Evolutionary conservation across 1,140 invertebrate species (phyloP).

Genomic region (Paramacrobiotus metropolitanus): DNA sequence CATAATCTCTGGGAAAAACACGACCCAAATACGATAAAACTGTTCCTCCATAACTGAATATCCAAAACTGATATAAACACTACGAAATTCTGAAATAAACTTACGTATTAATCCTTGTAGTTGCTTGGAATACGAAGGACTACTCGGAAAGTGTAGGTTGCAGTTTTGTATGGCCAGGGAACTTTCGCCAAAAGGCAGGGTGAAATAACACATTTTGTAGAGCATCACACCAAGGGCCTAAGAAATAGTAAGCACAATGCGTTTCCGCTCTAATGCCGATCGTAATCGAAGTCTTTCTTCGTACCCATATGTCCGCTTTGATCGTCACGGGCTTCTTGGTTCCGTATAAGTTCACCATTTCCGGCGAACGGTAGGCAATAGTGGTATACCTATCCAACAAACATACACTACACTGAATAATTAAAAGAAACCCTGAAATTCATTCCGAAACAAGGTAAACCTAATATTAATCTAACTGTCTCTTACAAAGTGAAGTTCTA

Average conservation of each 20-base stretch:
- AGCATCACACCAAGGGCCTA: constrained; percentile 68
- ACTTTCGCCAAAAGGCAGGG: constrained; percentile 75
- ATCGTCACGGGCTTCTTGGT: constrained; percentile 57
- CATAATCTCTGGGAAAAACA: too few relatives aligned
- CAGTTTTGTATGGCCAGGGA: constrained; percentile 75
- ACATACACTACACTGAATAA: too few relatives aligned
- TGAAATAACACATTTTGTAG: constrained; percentile 76
- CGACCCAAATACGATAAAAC: too few relatives aligned
- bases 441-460: too few relatives aligned
- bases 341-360: constrained; percentile 77
- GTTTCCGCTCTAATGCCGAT: too few relatives aligned
- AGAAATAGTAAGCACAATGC: constrained; percentile 13
- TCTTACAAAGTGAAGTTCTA: too few relatives aligned
- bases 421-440: too few relatives aligned
- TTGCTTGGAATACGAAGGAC: constrained; percentile 39
- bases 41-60: too few relatives aligned
- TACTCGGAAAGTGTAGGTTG: constrained; percentile 62
- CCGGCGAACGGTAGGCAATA: constrained; percentile 65
- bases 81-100: constrained; percentile 15
- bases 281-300: constrained; percentile 9
- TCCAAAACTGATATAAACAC: too few relatives aligned
- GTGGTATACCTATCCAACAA: constrained; percentile 47
- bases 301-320: constrained; percentile 73
- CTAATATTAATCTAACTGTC: too few relatives aligned
- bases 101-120: constrained; percentile 29